Evolutionary conservation across 2,888 invertebrate species (phyloP).

Genomic region (Epinotia demarniana): DNA sequence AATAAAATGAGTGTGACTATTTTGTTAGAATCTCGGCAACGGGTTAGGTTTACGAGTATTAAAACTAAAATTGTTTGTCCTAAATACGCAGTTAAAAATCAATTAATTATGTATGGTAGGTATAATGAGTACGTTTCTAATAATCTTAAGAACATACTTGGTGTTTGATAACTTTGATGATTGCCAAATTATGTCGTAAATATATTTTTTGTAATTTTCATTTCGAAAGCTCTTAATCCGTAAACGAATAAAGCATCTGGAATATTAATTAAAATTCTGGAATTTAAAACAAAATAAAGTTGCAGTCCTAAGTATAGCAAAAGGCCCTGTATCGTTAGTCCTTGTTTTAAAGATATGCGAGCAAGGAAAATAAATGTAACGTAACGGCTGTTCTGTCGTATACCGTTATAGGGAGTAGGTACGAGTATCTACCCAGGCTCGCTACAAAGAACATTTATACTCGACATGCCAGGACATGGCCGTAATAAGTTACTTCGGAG

Average conservation of each 20-base stretch:
- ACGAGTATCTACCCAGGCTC: too few relatives aligned
- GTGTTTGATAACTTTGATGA: too few relatives aligned
- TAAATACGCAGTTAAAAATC: too few relatives aligned
- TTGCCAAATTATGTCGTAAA: too few relatives aligned
- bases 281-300: too few relatives aligned
- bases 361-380: constrained; percentile 7
- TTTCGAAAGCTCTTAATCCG: background rate
- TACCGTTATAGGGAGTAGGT: constrained; percentile 14
- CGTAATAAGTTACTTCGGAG: background rate
- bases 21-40: background rate
- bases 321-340: background rate
- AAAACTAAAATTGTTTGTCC: too few relatives aligned
- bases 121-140: too few relatives aligned
- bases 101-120: too few relatives aligned
- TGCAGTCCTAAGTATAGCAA: background rate
- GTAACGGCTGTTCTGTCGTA: constrained; percentile 1
- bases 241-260: too few relatives aligned
- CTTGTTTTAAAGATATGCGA: background rate
- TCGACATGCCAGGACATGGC: constrained; percentile 11
- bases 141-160: too few relatives aligned
- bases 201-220: background rate
- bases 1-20: background rate
- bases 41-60: background rate
- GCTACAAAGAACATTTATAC: constrained; percentile 14
- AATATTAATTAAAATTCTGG: background rate